These are phyloP conservation scores for Eurosta solidaginis DNA, from an alignment of 1,140 invertebrate species.

Conservation along the genomic window DNA sequence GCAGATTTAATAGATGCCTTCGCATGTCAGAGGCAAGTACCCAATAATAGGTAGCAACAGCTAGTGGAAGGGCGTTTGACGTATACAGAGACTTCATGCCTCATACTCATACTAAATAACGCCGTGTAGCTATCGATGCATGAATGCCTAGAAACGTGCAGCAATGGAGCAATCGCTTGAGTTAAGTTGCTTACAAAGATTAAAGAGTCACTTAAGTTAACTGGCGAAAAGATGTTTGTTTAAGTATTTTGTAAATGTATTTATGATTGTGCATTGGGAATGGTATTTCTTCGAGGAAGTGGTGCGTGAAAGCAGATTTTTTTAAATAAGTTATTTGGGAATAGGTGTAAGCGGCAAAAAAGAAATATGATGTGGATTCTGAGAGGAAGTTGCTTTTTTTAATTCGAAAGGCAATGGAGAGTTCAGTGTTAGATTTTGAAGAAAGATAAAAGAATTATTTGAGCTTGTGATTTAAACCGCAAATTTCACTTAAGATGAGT, in stretches of 20 bases:
- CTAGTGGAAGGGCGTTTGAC: background rate
- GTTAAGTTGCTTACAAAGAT: conserved; percentile 58
- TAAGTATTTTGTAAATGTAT: background rate
- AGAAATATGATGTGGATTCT: too few species aligned
- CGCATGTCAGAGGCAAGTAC: too few species aligned
- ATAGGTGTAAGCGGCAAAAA: too few species aligned
- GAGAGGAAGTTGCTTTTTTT: too few species aligned
- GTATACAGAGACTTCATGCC: background rate
- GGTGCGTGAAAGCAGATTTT: background rate
- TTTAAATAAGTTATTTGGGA: background rate
- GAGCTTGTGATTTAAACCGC: too few species aligned
- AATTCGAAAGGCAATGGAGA: too few species aligned
- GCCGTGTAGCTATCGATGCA: background rate
- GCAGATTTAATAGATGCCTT: background rate
- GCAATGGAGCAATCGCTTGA: conserved; percentile 33
- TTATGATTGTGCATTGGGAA: background rate
- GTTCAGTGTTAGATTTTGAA: too few species aligned
- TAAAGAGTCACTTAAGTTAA: conserved; percentile 59
- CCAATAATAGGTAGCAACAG: background rate
- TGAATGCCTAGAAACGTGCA: background rate
- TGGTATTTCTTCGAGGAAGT: background rate
- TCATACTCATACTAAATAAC: too few species aligned
- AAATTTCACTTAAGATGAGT: too few species aligned
- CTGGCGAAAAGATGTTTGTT: conserved; percentile 36
- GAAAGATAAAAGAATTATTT: too few species aligned